These are phyloP conservation scores for Henricia sp. DNA, from an alignment of 53 echinoderm and acorn worm species.

Conservation along the genomic window DNA sequence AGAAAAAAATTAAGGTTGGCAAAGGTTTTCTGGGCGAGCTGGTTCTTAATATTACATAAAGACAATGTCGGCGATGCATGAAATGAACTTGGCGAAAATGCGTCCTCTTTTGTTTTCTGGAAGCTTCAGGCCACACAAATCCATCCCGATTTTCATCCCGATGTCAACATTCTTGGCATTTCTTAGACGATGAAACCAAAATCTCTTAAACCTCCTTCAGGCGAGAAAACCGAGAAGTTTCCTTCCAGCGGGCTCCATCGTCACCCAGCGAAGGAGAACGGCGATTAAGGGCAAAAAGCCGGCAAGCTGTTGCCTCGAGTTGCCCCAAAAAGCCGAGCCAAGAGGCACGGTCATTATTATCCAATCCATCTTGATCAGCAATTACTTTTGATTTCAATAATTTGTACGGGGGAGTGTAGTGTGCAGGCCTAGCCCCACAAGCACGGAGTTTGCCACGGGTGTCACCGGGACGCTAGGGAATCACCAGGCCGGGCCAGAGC, in stretches of 20 bases:
- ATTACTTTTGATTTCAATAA: conserved; percentile 55
- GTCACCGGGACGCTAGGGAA: conserved; percentile 32
- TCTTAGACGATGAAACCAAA: neutral
- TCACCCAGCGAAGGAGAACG: neutral
- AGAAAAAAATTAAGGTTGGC: no score
- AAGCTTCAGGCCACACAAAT: no score
- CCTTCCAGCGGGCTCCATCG: neutral
- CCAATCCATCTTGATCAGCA: conserved; percentile 55
- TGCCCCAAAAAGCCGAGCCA: conserved; percentile 13
- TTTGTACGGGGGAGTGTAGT: conserved; percentile 4
- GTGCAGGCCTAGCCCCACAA: conserved; percentile 16
- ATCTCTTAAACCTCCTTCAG: neutral
- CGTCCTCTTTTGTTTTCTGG: no score
- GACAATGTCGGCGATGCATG: no score
- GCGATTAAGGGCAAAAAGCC: neutral
- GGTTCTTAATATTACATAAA: no score
- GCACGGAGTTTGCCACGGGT: conserved; percentile 32
- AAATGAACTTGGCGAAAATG: no score
- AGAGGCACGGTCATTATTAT: conserved; percentile 32
- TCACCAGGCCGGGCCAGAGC: conserved; percentile 11
- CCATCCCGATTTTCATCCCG: no score
- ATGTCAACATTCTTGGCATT: neutral
- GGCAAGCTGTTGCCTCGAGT: conserved; percentile 30
- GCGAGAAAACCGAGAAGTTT: neutral
- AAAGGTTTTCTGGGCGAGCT: no score